Base-by-base conservation (phyloP, 2,888 invertebrate genomes). In the Perizoma affinitatum region DNA sequence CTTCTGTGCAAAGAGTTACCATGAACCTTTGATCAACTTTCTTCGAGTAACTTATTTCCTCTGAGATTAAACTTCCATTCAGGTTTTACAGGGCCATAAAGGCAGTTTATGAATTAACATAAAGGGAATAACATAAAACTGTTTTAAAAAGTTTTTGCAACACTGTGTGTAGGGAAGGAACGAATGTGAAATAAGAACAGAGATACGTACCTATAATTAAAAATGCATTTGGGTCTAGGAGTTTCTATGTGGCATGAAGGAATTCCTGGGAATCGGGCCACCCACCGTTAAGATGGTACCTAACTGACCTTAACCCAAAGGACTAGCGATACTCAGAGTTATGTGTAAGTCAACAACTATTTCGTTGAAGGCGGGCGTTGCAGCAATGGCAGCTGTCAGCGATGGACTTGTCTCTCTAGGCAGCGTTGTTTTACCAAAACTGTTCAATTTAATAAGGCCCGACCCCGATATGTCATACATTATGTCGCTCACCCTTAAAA, bases 321-420 rank as follows among this genome's bases (percentile, higher is more conserved):
- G 22, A 40, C 7, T 7, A 40, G 7, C 9, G 9, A 7, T 40
- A 40, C 6, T 6, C 8, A 6, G 9, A 9, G 8, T 6, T 1
- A 4, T 6, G n/a, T 6, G 55, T 61, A 43, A 54, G 61, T 66
- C 57, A 54, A 53, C 38, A 52, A 36, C 8, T 10, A 10, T 51
- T 52, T 66, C 64, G 22, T 49, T 60, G n/a, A n/a, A n/a, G n/a
- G 61, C 51, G 57, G 54, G 56, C 50, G n/a, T 9, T 22, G 40
- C 46, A 34, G 11, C 8, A 11, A 10, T 41, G 41, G 6, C 43
- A 43, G 44, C 51, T 56, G 63, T 57, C 46, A 36, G 43, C 36
- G 44, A 51, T 45, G n/a, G 33, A 45, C 11, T 22, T 33, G 11
- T 55, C 50, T 47, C 56, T 34, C 33, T 53, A 22, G 40, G 40